phyloP scores from a whole-genome alignment of 2,888 invertebrate species.

The Argyresthia albistria region DNA sequence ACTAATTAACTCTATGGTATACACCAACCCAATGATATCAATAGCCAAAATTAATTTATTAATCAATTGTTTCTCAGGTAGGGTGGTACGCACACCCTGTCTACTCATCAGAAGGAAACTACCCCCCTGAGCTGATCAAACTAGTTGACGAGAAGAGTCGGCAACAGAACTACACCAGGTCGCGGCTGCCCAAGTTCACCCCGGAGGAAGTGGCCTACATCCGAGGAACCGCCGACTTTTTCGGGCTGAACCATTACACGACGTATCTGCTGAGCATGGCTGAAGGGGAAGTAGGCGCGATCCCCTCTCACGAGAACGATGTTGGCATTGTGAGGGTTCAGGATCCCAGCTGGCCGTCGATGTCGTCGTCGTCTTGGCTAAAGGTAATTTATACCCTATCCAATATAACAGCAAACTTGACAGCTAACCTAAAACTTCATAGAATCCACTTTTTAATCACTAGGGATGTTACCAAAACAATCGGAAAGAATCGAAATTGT shows the following conservation, averaged over 20 bases:
- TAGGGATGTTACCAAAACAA: too few species aligned
- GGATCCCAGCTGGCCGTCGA: slow-evolving; percentile 74
- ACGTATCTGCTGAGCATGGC: slow-evolving; percentile 59
- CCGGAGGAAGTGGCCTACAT: slow-evolving; percentile 57
- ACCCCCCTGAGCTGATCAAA: slow-evolving; percentile 66
- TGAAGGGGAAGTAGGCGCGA: slow-evolving; percentile 45
- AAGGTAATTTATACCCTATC: too few species aligned
- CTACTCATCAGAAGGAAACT: slow-evolving; percentile 68
- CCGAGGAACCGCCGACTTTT: slow-evolving; percentile 60
- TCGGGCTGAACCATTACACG: slow-evolving; percentile 65
- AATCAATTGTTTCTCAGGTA: slow-evolving; percentile 37
- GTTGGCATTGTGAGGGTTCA: slow-evolving; percentile 69
- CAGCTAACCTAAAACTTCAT: too few species aligned
- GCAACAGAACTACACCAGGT: slow-evolving; percentile 65
- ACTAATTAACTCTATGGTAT: too few species aligned
- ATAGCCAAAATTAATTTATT: too few species aligned
- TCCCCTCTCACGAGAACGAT: slow-evolving; percentile 75
- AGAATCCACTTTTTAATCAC: too few species aligned
- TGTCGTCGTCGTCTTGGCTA: slow-evolving; percentile 73
- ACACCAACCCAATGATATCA: too few species aligned
- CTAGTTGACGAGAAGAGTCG: slow-evolving; percentile 66
- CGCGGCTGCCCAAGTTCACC: slow-evolving; percentile 71
- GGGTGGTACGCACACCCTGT: slow-evolving; percentile 73
- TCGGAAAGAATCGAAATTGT: too few species aligned
- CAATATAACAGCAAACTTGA: too few species aligned